Evolutionary conservation across 2,113 vertebrate species (phyloP).

Genomic region (Oncorhynchus nerka): DNA sequence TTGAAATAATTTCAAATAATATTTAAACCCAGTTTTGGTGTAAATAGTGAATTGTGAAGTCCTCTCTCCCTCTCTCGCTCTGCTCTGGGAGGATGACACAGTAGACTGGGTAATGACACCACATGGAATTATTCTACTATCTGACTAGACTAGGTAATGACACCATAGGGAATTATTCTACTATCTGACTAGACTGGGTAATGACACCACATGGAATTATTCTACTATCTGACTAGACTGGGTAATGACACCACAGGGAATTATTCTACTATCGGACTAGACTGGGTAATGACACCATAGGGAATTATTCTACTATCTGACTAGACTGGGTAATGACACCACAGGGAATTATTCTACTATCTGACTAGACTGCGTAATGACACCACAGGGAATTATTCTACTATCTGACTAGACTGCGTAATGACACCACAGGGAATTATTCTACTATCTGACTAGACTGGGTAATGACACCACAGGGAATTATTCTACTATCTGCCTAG

Average conservation of each 20-base stretch:
- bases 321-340: background rate
- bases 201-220: background rate
- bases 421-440: slow-evolving; percentile 4
- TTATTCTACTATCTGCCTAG: no score
- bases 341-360: slow-evolving; percentile 7
- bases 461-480: background rate
- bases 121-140: background rate
- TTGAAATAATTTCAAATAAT: no score
- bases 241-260: slow-evolving; percentile 1
- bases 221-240: no score
- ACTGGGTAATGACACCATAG: background rate
- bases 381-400: background rate
- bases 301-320: no score
- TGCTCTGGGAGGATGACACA: no score
- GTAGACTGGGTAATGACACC: no score
- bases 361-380: background rate
- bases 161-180: slow-evolving; percentile 8
- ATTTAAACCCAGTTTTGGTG: no score
- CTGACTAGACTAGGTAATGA: background rate
- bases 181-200: background rate
- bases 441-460: background rate
- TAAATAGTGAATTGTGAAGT: no score
- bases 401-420: no score
- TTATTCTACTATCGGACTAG: background rate
- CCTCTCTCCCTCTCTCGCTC: no score